Evolutionary conservation across 2,888 invertebrate genomes (phyloP), one percentile per base, ranked within the genome.

Genomic region (Vanessa cardui): DNA sequence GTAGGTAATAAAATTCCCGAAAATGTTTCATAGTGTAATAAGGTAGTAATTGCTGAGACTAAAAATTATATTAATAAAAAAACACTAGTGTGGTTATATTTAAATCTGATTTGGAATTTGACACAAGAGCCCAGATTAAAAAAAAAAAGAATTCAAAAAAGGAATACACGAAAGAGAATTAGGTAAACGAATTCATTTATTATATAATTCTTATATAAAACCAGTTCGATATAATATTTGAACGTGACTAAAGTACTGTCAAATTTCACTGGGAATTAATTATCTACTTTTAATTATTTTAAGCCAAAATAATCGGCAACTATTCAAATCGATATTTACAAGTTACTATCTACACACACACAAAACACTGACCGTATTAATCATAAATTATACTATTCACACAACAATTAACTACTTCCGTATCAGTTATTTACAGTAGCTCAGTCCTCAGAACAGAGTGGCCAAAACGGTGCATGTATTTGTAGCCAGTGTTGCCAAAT

Each of bases 331-430:
- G 72, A 67, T 87, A 85, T 87, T 75, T 88, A 86, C 86, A 89
- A 73, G 76, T 81, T 79, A 84, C 76, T 78, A 79, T 90, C 90
- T 90, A 90, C 91, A 92, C 90, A 90, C 91, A 89, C 92, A 86
- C 90, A 86, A 85, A 91, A 72, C 91, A 89, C 86, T 81, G 86
- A 89, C 79, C 75, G 72, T 82, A 81, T 84, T 67, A 81, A 83
- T 79, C 76, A 81, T 80, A 85, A 87, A 83, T 86, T 83, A 86
- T 81, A 81, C 89, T 92, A 92, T 91, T 84, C 91, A 91, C 91
- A 90, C 91, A 88, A 89, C 90, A 86, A 83, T 84, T 83, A 82
- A 77, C 86, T 86, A 85, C 87, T 80, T 82, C 79, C 78, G 78
- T 82, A 84, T 85, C 84, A 84, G 83, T 84, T 91, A 90, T 91